A percentile compares a stretch with the other conserved stretches of the same genome.
Evolutionary conservation across 2,113 vertebrate genomes (phyloP).

Genomic region (Rhinoptilus africanus): DNA sequence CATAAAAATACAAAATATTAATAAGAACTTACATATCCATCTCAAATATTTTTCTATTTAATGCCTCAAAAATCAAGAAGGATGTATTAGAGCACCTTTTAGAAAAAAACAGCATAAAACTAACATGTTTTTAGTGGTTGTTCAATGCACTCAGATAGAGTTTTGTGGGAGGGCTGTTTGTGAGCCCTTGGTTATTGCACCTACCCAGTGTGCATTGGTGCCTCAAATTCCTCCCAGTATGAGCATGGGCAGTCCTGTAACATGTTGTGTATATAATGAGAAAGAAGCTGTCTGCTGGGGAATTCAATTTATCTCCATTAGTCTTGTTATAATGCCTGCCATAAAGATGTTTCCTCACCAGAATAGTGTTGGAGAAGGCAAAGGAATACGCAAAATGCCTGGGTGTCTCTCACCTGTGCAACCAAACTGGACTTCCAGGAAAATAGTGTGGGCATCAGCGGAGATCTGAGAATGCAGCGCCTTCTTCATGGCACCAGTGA

Average conservation of each 20-base stretch:
- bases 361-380: background rate
- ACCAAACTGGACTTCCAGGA: background rate
- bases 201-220: background rate
- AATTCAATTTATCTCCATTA: background rate
- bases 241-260: background rate
- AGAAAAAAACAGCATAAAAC: background rate
- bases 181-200: background rate
- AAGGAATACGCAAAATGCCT: background rate
- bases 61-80: background rate
- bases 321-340: background rate
- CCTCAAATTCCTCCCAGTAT: background rate
- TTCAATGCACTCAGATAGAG: background rate
- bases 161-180: background rate
- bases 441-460: accelerated
- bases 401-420: background rate
- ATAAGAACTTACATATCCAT: background rate
- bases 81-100: background rate
- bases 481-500: background rate
- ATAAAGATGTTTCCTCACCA: background rate
- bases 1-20: background rate
- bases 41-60: background rate
- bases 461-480: background rate
- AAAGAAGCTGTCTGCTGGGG: background rate
- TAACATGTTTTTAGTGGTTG: background rate
- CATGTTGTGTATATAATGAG: background rate